Conservation (phyloP, 2,797 vertebrate genomes). For the Lepilemur ruficaudatus region DNA sequence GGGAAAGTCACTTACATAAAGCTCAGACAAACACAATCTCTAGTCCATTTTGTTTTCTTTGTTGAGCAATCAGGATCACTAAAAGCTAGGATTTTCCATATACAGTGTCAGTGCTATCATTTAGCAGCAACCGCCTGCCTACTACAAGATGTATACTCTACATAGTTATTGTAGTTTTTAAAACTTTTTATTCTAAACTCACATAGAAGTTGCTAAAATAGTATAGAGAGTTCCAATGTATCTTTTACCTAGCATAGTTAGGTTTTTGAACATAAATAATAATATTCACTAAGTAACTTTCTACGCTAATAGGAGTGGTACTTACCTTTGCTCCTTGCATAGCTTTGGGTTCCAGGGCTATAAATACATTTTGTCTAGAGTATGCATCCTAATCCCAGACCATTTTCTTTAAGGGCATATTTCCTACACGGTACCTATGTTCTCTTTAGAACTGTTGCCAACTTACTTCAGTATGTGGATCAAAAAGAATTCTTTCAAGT, state of each 20-base stretch:
- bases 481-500: not conserved
- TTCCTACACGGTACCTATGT: not conserved
- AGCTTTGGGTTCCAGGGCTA: not conserved
- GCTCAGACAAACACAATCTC: not conserved
- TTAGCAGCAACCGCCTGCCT: not conserved
- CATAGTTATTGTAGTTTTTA: not conserved
- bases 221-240: not conserved
- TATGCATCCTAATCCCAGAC: not conserved
- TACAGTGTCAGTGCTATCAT: not conserved
- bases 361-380: not conserved
- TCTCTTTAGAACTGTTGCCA: not conserved
- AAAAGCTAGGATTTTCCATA: not conserved
- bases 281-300: not conserved
- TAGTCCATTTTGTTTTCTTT: not conserved
- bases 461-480: not conserved
- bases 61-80: not conserved
- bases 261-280: not conserved
- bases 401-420: not conserved
- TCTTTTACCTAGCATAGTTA: not conserved
- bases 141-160: not conserved
- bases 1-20: not conserved
- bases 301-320: not conserved
- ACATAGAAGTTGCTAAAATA: not conserved
- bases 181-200: not conserved
- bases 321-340: not conserved